phyloP scores from a whole-genome alignment of 1,140 invertebrate species.

The Tetragnatha versicolor region DNA sequence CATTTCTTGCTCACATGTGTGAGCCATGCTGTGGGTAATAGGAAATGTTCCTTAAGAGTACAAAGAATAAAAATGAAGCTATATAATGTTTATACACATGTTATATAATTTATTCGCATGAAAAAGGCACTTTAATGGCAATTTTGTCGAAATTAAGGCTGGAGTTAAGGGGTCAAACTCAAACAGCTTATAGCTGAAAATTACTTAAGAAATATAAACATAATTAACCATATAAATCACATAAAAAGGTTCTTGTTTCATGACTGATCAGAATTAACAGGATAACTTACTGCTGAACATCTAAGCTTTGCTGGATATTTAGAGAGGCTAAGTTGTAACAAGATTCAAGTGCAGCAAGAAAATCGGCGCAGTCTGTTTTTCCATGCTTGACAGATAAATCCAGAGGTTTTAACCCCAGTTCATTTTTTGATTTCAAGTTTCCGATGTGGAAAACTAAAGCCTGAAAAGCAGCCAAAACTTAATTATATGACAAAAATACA shows the following conservation, averaged over 20 bases:
- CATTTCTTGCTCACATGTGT: too few relatives aligned
- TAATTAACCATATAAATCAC: neutral
- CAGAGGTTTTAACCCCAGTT: slow-evolving; percentile 49
- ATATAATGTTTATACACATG: too few relatives aligned
- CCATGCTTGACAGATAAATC: slow-evolving; percentile 44
- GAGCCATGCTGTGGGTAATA: too few relatives aligned
- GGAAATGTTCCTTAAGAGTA: too few relatives aligned
- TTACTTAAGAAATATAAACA: neutral
- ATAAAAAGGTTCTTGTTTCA: neutral
- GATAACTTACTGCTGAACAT: slow-evolving; percentile 55
- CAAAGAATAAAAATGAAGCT: too few relatives aligned
- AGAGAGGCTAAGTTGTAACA: slow-evolving; percentile 45
- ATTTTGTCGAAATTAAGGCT: too few relatives aligned
- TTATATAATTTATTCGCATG: too few relatives aligned
- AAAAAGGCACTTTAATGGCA: too few relatives aligned
- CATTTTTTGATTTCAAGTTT: slow-evolving; percentile 45
- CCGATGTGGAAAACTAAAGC: slow-evolving; percentile 41
- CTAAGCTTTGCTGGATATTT: slow-evolving; percentile 35
- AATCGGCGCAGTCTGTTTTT: slow-evolving; percentile 48
- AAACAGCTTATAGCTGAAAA: neutral
- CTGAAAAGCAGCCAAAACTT: slow-evolving; percentile 36
- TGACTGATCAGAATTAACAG: neutral
- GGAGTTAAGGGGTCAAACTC: neutral
- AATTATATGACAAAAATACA: too few relatives aligned
- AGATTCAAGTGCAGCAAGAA: slow-evolving; percentile 45